Evolutionary conservation across 2,797 vertebrate species (phyloP).

Genomic region (Lagorchestes hirsutus): DNA sequence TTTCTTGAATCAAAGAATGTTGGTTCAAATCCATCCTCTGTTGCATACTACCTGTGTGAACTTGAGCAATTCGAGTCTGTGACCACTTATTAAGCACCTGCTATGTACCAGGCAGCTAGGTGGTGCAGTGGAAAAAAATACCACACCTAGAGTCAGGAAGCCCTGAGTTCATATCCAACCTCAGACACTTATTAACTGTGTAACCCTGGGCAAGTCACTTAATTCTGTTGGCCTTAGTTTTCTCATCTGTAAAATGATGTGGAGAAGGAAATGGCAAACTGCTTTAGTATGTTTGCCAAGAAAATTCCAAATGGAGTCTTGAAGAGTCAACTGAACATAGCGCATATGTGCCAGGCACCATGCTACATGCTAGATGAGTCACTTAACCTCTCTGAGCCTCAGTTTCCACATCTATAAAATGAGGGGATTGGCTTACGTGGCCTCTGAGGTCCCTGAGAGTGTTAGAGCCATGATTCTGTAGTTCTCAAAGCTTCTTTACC

Average conservation of each 20-base stretch:
- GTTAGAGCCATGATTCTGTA: neutral
- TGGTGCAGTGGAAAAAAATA: too few species aligned
- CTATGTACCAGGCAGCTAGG: neutral
- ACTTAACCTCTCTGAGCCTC: neutral
- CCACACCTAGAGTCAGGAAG: too few species aligned
- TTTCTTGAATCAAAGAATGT: neutral
- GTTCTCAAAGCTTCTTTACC: neutral
- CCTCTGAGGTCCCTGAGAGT: neutral
- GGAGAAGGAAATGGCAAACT: neutral
- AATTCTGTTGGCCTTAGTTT: neutral
- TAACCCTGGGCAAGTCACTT: neutral
- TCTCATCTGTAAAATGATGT: neutral
- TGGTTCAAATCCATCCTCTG: neutral
- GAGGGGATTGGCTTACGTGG: neutral
- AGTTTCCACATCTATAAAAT: neutral
- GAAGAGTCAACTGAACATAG: neutral
- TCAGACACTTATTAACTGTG: neutral
- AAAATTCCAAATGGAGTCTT: neutral
- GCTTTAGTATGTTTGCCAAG: neutral
- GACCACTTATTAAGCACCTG: neutral
- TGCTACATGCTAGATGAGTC: neutral
- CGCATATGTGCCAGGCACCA: neutral
- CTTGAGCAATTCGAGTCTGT: neutral
- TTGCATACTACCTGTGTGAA: neutral
- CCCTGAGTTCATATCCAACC: neutral